Base-by-base conservation (phyloP, 2,113 vertebrate genomes). In the Hemibagrus wyckioides region DNA sequence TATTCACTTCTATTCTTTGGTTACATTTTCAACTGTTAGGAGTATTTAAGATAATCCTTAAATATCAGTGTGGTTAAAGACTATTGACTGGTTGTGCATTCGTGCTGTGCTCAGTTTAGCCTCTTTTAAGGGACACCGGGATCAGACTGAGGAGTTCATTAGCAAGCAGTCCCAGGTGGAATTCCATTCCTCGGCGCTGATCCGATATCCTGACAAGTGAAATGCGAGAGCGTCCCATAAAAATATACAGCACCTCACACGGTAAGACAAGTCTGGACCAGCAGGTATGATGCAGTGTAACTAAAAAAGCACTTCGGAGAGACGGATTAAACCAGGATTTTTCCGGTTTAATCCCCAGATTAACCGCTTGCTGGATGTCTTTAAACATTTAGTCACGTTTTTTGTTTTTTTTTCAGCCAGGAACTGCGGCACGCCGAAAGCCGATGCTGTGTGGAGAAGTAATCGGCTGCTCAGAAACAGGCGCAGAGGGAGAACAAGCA, bases 381-480 rank as follows among this genome's bases (percentile, higher is more conserved):
- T 54, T 30, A 25, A 33, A 56, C 77, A 21, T 52, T 52, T 30
- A 44, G 11, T 6, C 41, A 44, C 23, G 23, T 44, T 75, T 80
- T 54, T n/a, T n/a, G n/a, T n/a, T n/a, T n/a, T n/a, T n/a, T n/a
- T n/a, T n/a, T n/a, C n/a, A 39, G 21, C 13, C 77, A 57, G 77
- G 52, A 80, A 77, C 25, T 19, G 48, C 73, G 6, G 44, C 54
- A 59, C 21, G 3, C 50, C 21, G 52, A 80, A 80, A 80, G 7
- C 15, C 1, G n/a, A 52, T 19, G 21, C 77, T 52, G 52, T 39
- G 36, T 81, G 79, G 52, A 59, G 59, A 80, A 80, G 33, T 25
- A 57, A 80, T 80, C 79, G 56, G 79, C 52, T 80, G 79, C 36
- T 36, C n/a, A 36, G 79, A 36, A 57, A 59, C 79, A 41, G 79